Conservation (phyloP, 2,113 vertebrate genomes). For the Phodopus roborovskii region DNA sequence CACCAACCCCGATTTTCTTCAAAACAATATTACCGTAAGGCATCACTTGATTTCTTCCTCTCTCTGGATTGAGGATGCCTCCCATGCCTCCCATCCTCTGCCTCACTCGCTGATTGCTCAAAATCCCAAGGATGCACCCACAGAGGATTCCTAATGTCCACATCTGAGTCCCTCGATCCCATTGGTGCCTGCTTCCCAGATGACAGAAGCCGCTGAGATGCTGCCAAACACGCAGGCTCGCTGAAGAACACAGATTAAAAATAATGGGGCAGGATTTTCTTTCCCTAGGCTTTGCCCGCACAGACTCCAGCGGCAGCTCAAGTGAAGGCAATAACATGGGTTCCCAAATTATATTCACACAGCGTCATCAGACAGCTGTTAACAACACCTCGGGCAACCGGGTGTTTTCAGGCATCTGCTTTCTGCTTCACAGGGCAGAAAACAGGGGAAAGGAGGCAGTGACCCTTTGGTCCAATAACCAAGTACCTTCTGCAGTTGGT, state of each 20-base stretch:
- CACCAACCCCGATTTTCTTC: constrained; percentile 5
- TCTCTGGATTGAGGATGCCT: not conserved
- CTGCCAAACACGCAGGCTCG: constrained; percentile 52
- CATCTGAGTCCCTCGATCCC: not conserved
- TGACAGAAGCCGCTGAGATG: constrained; percentile 57
- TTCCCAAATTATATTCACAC: constrained; percentile 30
- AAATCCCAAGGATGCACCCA: constrained; percentile 64
- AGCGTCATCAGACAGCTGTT: constrained; percentile 56
- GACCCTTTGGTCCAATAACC: constrained; percentile 51
- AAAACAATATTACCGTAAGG: constrained; percentile 51
- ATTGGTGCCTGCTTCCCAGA: constrained; percentile 10
- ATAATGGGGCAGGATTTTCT: constrained; percentile 26
- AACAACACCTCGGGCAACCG: constrained; percentile 52
- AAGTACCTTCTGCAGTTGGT: not conserved
- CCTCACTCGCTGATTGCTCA: constrained; percentile 60
- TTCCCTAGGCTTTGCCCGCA: constrained; percentile 15
- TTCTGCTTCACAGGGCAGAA: constrained; percentile 70
- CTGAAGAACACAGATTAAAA: constrained; percentile 57
- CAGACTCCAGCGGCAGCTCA: not conserved
- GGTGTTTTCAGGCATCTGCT: constrained; percentile 54
- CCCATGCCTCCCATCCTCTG: not conserved
- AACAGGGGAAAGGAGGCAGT: constrained; percentile 5
- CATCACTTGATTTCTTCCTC: not conserved
- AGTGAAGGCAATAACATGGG: not conserved
- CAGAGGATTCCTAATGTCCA: constrained; percentile 51